Percentiles rank a stretch among this genome's conserved stretches.
These are phyloP conservation scores for Scomber colias DNA, from an alignment of 2,113 vertebrate genomes.

Conservation along the genomic window DNA sequence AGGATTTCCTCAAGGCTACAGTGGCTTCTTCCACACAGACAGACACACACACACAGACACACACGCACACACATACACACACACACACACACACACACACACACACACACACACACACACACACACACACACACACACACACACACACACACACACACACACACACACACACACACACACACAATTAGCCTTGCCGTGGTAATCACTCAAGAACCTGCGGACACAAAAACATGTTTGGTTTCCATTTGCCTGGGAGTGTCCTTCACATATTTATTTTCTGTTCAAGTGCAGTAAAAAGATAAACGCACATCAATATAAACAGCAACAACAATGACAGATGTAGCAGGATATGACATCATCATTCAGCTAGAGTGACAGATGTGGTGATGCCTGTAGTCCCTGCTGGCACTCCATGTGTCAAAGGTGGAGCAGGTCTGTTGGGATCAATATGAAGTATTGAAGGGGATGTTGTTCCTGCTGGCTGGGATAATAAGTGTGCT, in stretches of 20 bases:
- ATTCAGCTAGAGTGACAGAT: constrained; percentile 48
- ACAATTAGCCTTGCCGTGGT: constrained; percentile 54
- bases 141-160: constrained; percentile 39
- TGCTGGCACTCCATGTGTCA: constrained; percentile 44
- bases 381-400: constrained; percentile 14
- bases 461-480: constrained; percentile 27
- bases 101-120: constrained; percentile 44
- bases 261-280: constrained; percentile 41
- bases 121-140: constrained; percentile 38
- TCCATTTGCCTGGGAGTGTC: constrained; percentile 45
- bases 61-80: constrained; percentile 25
- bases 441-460: constrained; percentile 62
- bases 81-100: not conserved
- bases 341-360: constrained; percentile 42
- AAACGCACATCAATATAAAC: constrained; percentile 5
- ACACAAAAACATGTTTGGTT: constrained; percentile 61
- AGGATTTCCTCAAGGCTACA: constrained; percentile 79
- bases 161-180: constrained; percentile 40
- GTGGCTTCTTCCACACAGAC: constrained; percentile 63
- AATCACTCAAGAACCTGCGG: constrained; percentile 49
- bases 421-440: constrained; percentile 43
- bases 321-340: constrained; percentile 10
- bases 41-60: constrained; percentile 6
- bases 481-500: constrained; percentile 25
- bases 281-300: not conserved